These are phyloP conservation scores for Sclerurus mexicanus DNA, from an alignment of 2,113 vertebrate genomes.

Conservation along the genomic window DNA sequence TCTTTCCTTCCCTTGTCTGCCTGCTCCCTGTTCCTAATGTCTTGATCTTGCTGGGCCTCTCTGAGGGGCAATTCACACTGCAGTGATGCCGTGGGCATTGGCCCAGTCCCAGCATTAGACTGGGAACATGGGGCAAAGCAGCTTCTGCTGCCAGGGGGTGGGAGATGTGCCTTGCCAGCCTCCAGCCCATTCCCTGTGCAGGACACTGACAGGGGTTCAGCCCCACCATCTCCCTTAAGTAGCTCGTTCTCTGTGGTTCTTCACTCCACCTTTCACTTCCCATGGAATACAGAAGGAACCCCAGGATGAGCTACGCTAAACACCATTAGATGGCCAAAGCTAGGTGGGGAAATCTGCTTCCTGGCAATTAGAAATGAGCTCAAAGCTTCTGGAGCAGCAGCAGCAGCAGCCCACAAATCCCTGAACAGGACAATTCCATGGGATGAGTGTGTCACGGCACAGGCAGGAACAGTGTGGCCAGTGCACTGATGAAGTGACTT, in stretches of 20 bases:
- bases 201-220: not conserved
- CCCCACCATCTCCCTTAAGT: not conserved
- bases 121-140: not conserved
- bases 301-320: not conserved
- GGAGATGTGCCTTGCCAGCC: not conserved
- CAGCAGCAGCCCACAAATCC: not conserved
- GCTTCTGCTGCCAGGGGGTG: not conserved
- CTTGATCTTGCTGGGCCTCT: not conserved
- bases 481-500: not conserved
- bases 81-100: not conserved
- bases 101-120: not conserved
- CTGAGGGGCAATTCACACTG: not conserved
- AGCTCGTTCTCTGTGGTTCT: not conserved
- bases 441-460: not conserved
- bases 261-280: not conserved
- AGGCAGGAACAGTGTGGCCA: not conserved
- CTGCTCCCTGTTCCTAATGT: not conserved
- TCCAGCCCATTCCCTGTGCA: not conserved
- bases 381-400: not conserved
- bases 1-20: not conserved
- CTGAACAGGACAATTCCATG: not conserved
- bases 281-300: not conserved
- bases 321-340: not conserved
- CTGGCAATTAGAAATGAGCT: not conserved
- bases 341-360: not conserved